A percentile compares a stretch with the other conserved stretches of the same genome.
Evolutionary conservation across 1,140 invertebrate species (phyloP).

Genomic region (Leguminivora glycinivorella): DNA sequence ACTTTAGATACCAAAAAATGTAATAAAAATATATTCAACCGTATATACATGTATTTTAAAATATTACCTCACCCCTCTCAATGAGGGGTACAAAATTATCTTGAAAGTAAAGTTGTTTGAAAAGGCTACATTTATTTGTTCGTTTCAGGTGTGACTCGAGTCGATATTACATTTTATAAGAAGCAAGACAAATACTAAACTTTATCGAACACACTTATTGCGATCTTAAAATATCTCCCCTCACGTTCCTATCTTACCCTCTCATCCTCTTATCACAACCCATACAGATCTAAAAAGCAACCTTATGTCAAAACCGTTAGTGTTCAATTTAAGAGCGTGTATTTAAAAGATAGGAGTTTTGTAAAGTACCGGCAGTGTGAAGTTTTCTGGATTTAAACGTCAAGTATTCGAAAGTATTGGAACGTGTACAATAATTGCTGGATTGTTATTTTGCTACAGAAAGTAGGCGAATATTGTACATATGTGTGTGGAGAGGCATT

Average conservation of each 20-base stretch:
- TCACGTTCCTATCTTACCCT: background rate
- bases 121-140: conserved; percentile 5
- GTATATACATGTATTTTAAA: too few relatives aligned
- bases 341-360: background rate
- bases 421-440: background rate
- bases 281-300: background rate
- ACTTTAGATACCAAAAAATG: too few relatives aligned
- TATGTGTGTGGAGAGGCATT: background rate
- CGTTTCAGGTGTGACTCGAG: background rate
- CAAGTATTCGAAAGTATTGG: conserved; percentile 4
- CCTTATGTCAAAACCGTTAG: background rate
- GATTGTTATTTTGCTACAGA: background rate
- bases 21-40: too few relatives aligned
- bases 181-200: background rate
- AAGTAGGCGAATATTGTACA: background rate
- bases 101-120: conserved; percentile 6
- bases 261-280: background rate
- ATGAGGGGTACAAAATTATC: background rate
- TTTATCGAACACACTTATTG: conserved; percentile 12
- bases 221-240: conserved; percentile 6
- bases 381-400: background rate
- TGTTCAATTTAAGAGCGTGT: background rate
- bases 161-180: conserved; percentile 13
- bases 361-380: background rate
- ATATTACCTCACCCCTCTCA: too few relatives aligned